Conservation (phyloP, 1,140 invertebrate genomes). For the Hypothenemus hampei region DNA sequence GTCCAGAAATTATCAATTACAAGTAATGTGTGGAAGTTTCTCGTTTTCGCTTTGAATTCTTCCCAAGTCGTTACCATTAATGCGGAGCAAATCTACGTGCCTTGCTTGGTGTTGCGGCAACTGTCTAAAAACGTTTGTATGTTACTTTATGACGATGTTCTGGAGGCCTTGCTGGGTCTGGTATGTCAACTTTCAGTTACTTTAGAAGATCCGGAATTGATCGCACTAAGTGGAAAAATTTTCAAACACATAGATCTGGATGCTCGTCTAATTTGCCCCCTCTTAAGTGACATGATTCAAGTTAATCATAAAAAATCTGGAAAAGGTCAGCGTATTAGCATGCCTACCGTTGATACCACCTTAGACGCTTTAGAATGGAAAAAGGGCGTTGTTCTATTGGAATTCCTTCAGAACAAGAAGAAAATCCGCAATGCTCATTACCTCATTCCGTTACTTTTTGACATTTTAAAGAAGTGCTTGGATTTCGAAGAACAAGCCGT, state of each 20-base stretch:
- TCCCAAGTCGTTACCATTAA: constrained; percentile 29
- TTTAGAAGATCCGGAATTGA: constrained; percentile 46
- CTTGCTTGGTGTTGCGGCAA: constrained; percentile 50
- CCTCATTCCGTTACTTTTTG: constrained; percentile 71
- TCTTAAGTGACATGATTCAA: constrained; percentile 55
- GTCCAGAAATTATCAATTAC: constrained; percentile 19
- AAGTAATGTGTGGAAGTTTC: constrained; percentile 49
- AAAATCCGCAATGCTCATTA: constrained; percentile 61
- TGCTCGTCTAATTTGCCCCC: constrained; percentile 55
- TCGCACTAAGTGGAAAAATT: constrained; percentile 55
- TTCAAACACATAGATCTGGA: constrained; percentile 68
- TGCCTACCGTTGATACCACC: constrained; percentile 53
- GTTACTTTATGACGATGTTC: constrained; percentile 37
- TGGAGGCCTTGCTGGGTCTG: constrained; percentile 41
- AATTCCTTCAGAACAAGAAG: constrained; percentile 80
- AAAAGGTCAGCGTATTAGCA: constrained; percentile 40
- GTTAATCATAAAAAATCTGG: constrained; percentile 35
- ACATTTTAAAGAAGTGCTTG: constrained; percentile 73
- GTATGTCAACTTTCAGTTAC: constrained; percentile 42
- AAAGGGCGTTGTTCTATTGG: constrained; percentile 70
- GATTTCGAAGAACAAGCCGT: constrained; percentile 75
- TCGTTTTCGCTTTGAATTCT: constrained; percentile 45
- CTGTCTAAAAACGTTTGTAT: constrained; percentile 55
- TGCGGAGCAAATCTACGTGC: constrained; percentile 21
- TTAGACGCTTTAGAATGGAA: constrained; percentile 67